These are phyloP conservation scores for Drosophila niveifrons DNA, from an alignment of 2,888 invertebrate genomes.

Conservation along the genomic window DNA sequence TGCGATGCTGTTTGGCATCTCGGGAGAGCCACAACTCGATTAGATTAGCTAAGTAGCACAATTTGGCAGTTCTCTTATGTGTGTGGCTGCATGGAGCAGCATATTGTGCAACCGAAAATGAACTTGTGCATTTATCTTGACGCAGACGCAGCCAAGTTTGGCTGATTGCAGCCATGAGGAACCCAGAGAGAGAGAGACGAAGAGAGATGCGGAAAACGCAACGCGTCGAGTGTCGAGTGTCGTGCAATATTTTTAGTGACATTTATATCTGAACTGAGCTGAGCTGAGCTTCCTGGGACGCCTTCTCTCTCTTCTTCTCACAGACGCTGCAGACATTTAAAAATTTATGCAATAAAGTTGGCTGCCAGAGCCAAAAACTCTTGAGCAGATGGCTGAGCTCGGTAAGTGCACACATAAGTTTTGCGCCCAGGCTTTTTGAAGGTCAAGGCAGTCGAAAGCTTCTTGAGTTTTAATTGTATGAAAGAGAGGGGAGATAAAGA, in stretches of 20 bases:
- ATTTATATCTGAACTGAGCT: slow-evolving; percentile 66
- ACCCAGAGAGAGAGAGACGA: too few species aligned
- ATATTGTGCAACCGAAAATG: slow-evolving; percentile 71
- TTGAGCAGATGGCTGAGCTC: slow-evolving; percentile 32
- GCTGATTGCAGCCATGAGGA: slow-evolving; percentile 73
- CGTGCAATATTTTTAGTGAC: slow-evolving; percentile 77
- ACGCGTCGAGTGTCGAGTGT: slow-evolving; percentile 18
- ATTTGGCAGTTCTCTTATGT: slow-evolving; percentile 6
- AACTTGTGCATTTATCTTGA: slow-evolving; percentile 82
- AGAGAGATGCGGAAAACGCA: slow-evolving; percentile 46
- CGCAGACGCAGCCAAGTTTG: slow-evolving; percentile 68
- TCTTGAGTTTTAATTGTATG: slow-evolving; percentile 60
- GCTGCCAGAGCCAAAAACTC: slow-evolving; percentile 27
- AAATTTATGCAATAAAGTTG: slow-evolving; percentile 81
- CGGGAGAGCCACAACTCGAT: not conserved
- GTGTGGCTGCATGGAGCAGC: slow-evolving; percentile 46
- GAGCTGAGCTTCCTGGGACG: not conserved
- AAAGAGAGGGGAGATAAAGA: too few species aligned
- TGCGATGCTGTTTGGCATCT: slow-evolving; percentile 3
- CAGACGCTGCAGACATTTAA: slow-evolving; percentile 63
- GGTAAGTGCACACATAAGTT: slow-evolving; percentile 35
- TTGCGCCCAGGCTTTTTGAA: slow-evolving; percentile 50
- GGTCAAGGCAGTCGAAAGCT: slow-evolving; percentile 56
- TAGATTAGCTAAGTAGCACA: slow-evolving; percentile 30
- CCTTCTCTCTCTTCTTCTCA: not conserved